These are phyloP conservation scores for Neoniphon sammara DNA, from an alignment of 2,797 vertebrate genomes.

Conservation along the genomic window DNA sequence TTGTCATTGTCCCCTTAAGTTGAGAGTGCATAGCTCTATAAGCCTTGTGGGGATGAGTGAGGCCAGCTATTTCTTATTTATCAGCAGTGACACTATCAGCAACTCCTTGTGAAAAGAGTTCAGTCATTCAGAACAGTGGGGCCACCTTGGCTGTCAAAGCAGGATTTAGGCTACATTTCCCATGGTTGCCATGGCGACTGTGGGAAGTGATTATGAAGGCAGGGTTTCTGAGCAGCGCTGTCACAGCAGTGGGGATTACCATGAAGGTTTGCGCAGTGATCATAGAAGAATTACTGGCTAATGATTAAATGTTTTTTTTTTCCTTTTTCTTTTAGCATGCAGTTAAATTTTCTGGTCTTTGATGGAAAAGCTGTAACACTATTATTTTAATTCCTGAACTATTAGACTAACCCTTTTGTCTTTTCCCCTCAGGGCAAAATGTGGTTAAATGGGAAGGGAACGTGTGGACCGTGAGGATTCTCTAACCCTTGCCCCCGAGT, in stretches of 20 bases:
- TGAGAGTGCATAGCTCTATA: slow-evolving; percentile 68
- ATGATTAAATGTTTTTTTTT: slow-evolving; percentile 53
- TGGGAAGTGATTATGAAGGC: slow-evolving; percentile 81
- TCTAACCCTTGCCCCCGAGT: slow-evolving; percentile 78
- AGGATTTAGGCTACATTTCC: slow-evolving; percentile 79
- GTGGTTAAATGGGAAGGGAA: slow-evolving; percentile 86
- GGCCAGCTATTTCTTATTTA: slow-evolving; percentile 72
- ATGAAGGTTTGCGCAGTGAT: slow-evolving; percentile 71
- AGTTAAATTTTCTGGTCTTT: slow-evolving; percentile 47
- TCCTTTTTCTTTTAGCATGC: slow-evolving; percentile 3
- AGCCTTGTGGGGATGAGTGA: slow-evolving; percentile 55
- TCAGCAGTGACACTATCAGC: slow-evolving; percentile 78
- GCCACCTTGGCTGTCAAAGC: slow-evolving; percentile 78
- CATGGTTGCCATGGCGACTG: slow-evolving; percentile 79
- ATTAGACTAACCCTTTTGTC: slow-evolving; percentile 44
- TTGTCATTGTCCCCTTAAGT: slow-evolving; percentile 63
- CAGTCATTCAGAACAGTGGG: slow-evolving; percentile 77
- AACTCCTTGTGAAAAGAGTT: slow-evolving; percentile 69
- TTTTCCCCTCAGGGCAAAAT: slow-evolving; percentile 79
- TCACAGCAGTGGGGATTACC: slow-evolving; percentile 75
- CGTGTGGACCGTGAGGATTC: slow-evolving; percentile 84
- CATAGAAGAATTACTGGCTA: slow-evolving; percentile 64
- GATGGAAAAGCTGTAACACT: slow-evolving; percentile 21
- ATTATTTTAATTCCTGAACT: slow-evolving; percentile 43
- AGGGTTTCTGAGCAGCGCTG: slow-evolving; percentile 71